These are phyloP conservation scores for Acleris cristana DNA, from an alignment of 2,888 invertebrate species.

Conservation along the genomic window DNA sequence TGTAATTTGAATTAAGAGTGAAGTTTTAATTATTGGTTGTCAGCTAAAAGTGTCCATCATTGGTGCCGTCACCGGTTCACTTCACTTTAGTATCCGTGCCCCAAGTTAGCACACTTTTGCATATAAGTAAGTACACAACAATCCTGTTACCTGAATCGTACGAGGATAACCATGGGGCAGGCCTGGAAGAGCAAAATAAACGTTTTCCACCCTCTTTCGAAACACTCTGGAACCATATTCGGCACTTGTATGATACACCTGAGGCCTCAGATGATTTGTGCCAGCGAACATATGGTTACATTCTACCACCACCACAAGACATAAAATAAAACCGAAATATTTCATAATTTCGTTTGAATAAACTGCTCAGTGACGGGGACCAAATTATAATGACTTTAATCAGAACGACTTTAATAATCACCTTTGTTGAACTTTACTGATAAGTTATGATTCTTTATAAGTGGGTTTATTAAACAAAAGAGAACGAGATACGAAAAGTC, in stretches of 20 bases:
- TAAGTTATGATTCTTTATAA: no score
- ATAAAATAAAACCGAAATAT: constrained; percentile 44
- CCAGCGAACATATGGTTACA: constrained; percentile 64
- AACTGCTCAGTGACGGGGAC: not conserved
- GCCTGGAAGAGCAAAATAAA: constrained; percentile 52
- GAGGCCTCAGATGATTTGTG: constrained; percentile 55
- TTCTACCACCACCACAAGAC: constrained; percentile 51
- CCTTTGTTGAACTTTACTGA: no score
- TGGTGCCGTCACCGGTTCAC: no score
- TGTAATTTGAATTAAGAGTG: no score
- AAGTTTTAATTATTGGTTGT: no score
- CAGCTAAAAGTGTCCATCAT: no score
- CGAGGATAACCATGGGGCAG: constrained; percentile 43
- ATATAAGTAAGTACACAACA: not conserved
- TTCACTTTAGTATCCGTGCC: no score
- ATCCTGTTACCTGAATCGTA: constrained; percentile 57
- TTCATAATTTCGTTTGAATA: constrained; percentile 46
- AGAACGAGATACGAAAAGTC: no score
- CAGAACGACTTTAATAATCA: not conserved
- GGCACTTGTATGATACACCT: constrained; percentile 52
- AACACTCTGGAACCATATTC: constrained; percentile 51
- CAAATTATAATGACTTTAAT: constrained; percentile 4
- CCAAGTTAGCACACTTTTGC: no score
- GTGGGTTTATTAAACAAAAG: no score
- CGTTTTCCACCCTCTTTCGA: constrained; percentile 62